Percentiles rank a stretch among this genome's conserved stretches.
phyloP scores from a whole-genome alignment of 2,113 vertebrate genomes.

The Xenopus tropicalis region UCB_Xtro_10.0 CM004451.2:78685001-78685500 shows the following conservation, averaged over 20 bases:
- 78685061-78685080: conserved; percentile 33
- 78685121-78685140: conserved; percentile 1
- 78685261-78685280: too few species aligned
- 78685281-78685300: too few species aligned
- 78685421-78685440: background rate
- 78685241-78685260: background rate
- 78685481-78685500: too few species aligned
- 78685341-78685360: background rate
- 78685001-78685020: conserved; percentile 39
- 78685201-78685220: too few species aligned
- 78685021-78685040: conserved; percentile 20
- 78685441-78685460: background rate
- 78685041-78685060: conserved; percentile 40
- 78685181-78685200: background rate
- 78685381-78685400: too few species aligned
- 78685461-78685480: background rate
- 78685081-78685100: conserved; percentile 25
- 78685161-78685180: conserved; percentile 5
- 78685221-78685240: background rate
- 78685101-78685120: conserved; percentile 19
- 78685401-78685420: too few species aligned
- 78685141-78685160: background rate
- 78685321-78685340: too few species aligned
- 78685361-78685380: too few species aligned
- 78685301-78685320: too few species aligned